These are phyloP conservation scores for Crossoptilon crossoptilon DNA, from an alignment of 2,797 vertebrate genomes.

Conservation along the genomic window DNA sequence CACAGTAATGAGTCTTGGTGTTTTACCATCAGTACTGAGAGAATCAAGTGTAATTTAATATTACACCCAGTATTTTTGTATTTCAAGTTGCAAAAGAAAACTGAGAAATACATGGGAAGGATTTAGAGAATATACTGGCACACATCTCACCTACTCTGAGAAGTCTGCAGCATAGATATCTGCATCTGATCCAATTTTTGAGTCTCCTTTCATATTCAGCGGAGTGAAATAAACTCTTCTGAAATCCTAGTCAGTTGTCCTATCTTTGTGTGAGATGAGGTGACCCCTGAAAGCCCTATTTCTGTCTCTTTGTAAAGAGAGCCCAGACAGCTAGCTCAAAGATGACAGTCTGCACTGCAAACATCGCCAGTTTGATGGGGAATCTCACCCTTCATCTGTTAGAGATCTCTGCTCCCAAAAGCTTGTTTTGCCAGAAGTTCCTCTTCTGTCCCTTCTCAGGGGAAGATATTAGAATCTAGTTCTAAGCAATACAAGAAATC, in stretches of 20 bases:
- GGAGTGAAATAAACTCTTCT: slow-evolving; percentile 48
- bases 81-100: background rate
- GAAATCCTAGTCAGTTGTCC: slow-evolving; percentile 13
- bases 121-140: background rate
- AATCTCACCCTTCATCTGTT: background rate
- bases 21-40: background rate
- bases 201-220: slow-evolving; percentile 21
- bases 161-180: background rate
- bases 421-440: background rate
- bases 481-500: background rate
- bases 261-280: background rate
- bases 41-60: background rate
- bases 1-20: background rate
- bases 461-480: background rate
- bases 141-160: background rate
- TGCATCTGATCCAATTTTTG: slow-evolving; percentile 20
- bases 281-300: slow-evolving; percentile 47
- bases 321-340: background rate
- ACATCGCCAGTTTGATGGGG: background rate
- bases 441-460: background rate
- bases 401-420: slow-evolving; percentile 9
- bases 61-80: fast-evolving
- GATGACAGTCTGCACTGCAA: background rate
- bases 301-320: slow-evolving; percentile 17
- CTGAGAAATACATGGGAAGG: background rate